Conservation (phyloP, 2,888 invertebrate genomes). For the Caenorhabditis imperialis region DNA sequence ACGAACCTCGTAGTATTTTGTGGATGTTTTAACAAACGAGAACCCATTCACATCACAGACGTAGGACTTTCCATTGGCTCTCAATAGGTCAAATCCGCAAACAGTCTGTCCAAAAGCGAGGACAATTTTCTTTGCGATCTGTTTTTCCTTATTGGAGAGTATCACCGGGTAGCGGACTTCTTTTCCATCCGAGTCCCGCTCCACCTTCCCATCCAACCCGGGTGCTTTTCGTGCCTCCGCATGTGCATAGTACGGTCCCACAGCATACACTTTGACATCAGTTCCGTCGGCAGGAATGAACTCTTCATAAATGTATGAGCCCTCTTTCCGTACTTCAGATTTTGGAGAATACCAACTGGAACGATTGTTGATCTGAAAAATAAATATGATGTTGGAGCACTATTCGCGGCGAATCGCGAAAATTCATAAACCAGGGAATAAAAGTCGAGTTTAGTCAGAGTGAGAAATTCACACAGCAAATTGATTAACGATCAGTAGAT, state of each 20-base stretch:
- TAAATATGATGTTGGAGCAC: no score
- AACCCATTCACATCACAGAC: slow-evolving; percentile 99
- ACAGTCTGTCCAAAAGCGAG: slow-evolving; percentile 88
- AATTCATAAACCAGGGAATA: no score
- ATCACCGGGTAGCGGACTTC: slow-evolving; percentile 98
- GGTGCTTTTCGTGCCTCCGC: slow-evolving; percentile 99
- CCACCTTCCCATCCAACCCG: slow-evolving; percentile 81
- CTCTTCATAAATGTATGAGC: slow-evolving; percentile 99
- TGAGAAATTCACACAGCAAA: no score
- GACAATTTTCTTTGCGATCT: slow-evolving; percentile 97
- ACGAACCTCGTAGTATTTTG: slow-evolving; percentile 92
- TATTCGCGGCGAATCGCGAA: no score
- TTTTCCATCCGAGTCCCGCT: slow-evolving; percentile 94
- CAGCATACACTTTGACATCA: slow-evolving; percentile 91
- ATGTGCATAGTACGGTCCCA: slow-evolving; percentile 99
- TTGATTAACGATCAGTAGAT: no score
- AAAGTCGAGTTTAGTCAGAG: no score
- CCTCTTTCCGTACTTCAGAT: slow-evolving; percentile 93
- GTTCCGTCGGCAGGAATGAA: slow-evolving; percentile 99
- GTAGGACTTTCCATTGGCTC: slow-evolving; percentile 98
- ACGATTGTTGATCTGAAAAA: slow-evolving; percentile 90
- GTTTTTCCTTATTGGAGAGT: slow-evolving; percentile 94
- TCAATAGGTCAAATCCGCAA: slow-evolving; percentile 95
- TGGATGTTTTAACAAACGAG: slow-evolving; percentile 99
- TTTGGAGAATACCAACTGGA: slow-evolving; percentile 96